Base-by-base conservation (phyloP, 1,140 invertebrate genomes). In the Diachasma alloeum region DNA sequence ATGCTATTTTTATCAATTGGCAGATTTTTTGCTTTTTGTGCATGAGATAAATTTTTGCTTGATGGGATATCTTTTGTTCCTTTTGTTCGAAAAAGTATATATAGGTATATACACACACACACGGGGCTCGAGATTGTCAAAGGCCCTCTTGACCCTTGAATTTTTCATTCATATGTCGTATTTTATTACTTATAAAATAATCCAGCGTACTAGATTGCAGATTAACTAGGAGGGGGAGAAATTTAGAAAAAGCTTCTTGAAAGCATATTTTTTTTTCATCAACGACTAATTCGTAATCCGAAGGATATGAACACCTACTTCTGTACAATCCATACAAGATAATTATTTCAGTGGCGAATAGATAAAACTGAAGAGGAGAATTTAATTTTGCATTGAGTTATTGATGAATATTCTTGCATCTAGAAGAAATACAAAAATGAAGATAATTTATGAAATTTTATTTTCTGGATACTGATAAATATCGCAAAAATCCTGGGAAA, bases 191-290 rank as follows among this genome's bases (percentile, higher is more conserved):
- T 48, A 46, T 42, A 70, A 74, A 75, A 80, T 81, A 87, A 88
- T 79, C 88, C 88, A 88, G 85, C 88, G 88, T 89, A 88, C 88
- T 88, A 90, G 87, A 88, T 84, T 86, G 87, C 80, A n/a, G 13
- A 72, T 76, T 69, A 77, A 83, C 79, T 81, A 84, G 82, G 78
- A 83, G 80, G 72, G 79, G 80, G 83, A 78, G 26, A 80, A 71
- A 63, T 81, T 79, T 72, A 83, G 83, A 72, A 17, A 72, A 74
- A 75, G 39, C 42, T 66, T 67, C 56, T 53, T 85, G 83, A 83
- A 86, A 88, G 84, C 82, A 74, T 82, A 72, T 78, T 76, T 80
- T 78, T 75, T 79, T 78, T 75, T 79, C 80, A 80, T 81, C 81
- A 82, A 81, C 70, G 53, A 81, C 70, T 81, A 79, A 81, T 76